A percentile compares a stretch with the other conserved stretches of the same genome.
phyloP scores from a whole-genome alignment of 2,797 vertebrate species.

The Malacoctenus gilli region DNA sequence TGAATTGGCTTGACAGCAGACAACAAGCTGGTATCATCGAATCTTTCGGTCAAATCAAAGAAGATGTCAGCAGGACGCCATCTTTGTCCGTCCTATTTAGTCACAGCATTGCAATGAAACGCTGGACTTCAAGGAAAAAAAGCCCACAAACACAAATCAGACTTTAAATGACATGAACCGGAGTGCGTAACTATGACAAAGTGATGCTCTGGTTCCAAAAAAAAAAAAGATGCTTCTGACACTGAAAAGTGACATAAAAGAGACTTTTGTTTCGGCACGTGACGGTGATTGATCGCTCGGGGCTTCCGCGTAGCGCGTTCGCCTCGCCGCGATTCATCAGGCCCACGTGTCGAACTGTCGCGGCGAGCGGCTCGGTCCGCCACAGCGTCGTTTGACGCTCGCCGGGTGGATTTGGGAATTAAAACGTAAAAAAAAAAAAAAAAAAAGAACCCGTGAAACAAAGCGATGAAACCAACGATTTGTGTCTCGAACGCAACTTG shows the following conservation, averaged over 20 bases:
- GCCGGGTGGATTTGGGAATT: too few species aligned
- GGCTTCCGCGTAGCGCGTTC: not conserved
- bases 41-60: too few species aligned
- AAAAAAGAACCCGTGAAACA: too few species aligned
- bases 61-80: too few species aligned
- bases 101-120: too few species aligned
- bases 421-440: not conserved
- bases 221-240: constrained; percentile 15
- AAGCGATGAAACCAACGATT: not conserved
- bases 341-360: not conserved
- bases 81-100: too few species aligned
- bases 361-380: too few species aligned
- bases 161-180: too few species aligned
- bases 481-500: not conserved
- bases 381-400: too few species aligned
- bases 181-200: too few species aligned
- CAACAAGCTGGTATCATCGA: too few species aligned
- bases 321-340: constrained; percentile 13
- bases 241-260: constrained; percentile 5
- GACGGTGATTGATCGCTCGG: constrained; percentile 33
- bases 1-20: too few species aligned
- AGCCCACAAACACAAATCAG: not conserved
- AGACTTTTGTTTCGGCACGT: constrained; percentile 20
- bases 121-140: constrained; percentile 19
- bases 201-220: not conserved